phyloP scores from a whole-genome alignment of 2,797 vertebrate species.

The Oophaga sylvatica region DNA sequence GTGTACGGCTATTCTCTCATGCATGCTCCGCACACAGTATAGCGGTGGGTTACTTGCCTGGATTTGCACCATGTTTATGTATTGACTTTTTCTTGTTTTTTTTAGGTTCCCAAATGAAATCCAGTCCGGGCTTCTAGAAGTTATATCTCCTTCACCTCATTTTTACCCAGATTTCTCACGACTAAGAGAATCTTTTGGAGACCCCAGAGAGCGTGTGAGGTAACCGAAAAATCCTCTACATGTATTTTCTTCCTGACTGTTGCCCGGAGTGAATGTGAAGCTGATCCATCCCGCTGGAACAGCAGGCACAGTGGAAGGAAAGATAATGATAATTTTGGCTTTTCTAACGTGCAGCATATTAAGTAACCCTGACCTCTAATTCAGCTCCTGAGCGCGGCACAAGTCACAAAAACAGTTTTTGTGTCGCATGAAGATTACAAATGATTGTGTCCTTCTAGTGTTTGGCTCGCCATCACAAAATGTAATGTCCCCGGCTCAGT shows the following conservation, averaged over 20 bases:
- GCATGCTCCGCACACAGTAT: no score
- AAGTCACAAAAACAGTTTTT: conserved; percentile 15
- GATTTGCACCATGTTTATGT: not conserved
- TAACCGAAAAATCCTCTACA: conserved; percentile 63
- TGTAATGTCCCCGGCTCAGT: not conserved
- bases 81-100: conserved; percentile 46
- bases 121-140: conserved; percentile 90
- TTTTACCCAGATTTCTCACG: conserved; percentile 97
- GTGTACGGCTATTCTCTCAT: no score
- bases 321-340: conserved; percentile 1
- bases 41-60: no score
- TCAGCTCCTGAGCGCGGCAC: not conserved
- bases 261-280: not conserved
- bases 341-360: not conserved
- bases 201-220: conserved; percentile 96
- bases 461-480: conserved; percentile 19
- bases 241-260: not conserved
- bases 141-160: conserved; percentile 93
- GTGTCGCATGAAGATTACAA: conserved; percentile 14
- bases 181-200: conserved; percentile 94
- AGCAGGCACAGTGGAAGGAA: not conserved
- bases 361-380: conserved; percentile 17
- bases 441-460: conserved; percentile 31
- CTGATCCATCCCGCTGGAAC: not conserved
- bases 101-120: conserved; percentile 92